A percentile compares a stretch with the other conserved stretches of the same genome.
phyloP scores from a whole-genome alignment of 2,797 vertebrate species.

The Nyctibius grandis region DNA sequence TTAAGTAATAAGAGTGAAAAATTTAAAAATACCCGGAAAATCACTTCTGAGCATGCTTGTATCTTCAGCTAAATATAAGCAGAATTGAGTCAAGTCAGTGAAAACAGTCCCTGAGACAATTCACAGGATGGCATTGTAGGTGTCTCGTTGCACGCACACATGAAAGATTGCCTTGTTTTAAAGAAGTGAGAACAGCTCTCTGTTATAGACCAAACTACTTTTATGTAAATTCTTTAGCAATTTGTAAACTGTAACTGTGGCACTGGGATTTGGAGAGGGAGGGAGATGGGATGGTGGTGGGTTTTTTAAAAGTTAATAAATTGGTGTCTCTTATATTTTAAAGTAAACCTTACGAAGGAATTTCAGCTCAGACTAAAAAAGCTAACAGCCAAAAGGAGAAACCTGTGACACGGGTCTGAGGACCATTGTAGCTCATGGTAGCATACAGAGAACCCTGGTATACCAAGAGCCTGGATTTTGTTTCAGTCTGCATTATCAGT shows the following conservation, averaged over 20 bases:
- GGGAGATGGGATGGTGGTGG: background rate
- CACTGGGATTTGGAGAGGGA: background rate
- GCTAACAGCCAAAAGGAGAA: background rate
- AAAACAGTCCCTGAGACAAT: background rate
- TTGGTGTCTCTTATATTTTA: background rate
- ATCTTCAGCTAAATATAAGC: background rate
- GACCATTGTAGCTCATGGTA: background rate
- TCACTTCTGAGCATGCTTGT: background rate
- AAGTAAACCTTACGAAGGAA: background rate
- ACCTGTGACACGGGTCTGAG: background rate
- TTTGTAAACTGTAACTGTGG: background rate
- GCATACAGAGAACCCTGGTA: fast-evolving
- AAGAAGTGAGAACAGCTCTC: background rate
- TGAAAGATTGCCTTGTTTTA: background rate
- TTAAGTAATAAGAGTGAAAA: background rate
- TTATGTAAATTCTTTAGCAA: background rate
- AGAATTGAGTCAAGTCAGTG: background rate
- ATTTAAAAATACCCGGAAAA: background rate
- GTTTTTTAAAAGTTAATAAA: background rate
- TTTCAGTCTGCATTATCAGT: background rate
- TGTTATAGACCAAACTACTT: background rate
- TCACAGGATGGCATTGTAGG: background rate
- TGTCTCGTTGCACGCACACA: background rate
- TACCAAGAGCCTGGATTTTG: background rate
- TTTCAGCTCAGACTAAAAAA: background rate